phyloP scores from a whole-genome alignment of 2,888 invertebrate genomes.

The Oeneis ivallda region DNA sequence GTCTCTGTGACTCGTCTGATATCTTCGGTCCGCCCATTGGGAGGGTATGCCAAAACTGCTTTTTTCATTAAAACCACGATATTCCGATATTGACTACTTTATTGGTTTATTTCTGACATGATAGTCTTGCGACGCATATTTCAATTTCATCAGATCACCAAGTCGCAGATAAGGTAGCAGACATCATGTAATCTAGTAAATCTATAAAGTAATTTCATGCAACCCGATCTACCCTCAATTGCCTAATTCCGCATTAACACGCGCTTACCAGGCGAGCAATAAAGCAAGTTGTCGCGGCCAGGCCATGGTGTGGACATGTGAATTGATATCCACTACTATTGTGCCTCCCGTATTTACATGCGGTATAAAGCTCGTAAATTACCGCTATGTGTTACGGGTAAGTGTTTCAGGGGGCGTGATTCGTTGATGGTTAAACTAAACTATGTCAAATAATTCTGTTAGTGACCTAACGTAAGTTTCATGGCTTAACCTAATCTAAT shows the following conservation, averaged over 20 bases:
- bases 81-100: no score
- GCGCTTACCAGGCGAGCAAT: conserved; percentile 16
- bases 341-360: conserved; percentile 28
- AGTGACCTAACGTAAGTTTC: no score
- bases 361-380: conserved; percentile 23
- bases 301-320: conserved; percentile 27
- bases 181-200: no score
- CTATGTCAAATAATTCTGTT: no score
- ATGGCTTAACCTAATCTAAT: no score
- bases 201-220: not conserved
- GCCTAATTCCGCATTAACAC: not conserved
- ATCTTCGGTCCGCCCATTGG: not conserved
- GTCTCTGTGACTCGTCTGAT: no score
- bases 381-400: not conserved
- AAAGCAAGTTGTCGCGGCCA: conserved; percentile 27
- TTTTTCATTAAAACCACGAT: not conserved
- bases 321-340: conserved; percentile 33
- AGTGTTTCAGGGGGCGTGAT: no score
- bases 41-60: not conserved
- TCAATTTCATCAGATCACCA: no score
- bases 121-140: no score
- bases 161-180: no score
- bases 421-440: no score
- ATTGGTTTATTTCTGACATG: no score
- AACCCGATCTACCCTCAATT: conserved; percentile 3